These are phyloP conservation scores for Hyposmocoma kahamanoa DNA, from an alignment of 1,140 invertebrate species.

Conservation along the genomic window DNA sequence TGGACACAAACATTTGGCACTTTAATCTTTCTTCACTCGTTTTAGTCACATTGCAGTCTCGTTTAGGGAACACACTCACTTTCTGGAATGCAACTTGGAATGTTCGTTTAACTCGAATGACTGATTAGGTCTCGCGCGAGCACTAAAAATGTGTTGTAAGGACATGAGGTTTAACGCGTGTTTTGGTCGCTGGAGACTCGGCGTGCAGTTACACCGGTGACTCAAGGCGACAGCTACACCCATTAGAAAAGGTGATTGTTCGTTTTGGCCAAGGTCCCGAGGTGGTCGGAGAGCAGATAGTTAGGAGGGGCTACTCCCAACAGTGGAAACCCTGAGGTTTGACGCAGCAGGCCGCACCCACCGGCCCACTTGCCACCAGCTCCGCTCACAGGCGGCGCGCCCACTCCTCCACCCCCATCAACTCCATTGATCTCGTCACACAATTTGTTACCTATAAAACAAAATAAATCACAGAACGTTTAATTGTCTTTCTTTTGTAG, in stretches of 20 bases:
- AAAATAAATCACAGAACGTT: too few relatives aligned
- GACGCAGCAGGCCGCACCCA: conserved; percentile 59
- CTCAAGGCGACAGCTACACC: conserved; percentile 23
- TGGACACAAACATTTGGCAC: conserved; percentile 36
- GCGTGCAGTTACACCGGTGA: neutral
- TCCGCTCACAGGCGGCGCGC: conserved; percentile 37
- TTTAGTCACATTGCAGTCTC: conserved; percentile 5
- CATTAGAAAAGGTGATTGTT: conserved; percentile 72
- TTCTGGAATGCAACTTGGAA: conserved; percentile 19
- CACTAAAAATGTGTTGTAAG: too few relatives aligned
- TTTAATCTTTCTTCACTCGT: conserved; percentile 10
- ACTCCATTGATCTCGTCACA: conserved; percentile 57
- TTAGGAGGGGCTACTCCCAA: conserved; percentile 62
- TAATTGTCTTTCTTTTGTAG: too few relatives aligned
- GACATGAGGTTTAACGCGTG: too few relatives aligned
- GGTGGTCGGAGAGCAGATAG: conserved; percentile 63
- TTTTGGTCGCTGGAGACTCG: neutral
- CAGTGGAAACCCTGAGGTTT: conserved; percentile 61
- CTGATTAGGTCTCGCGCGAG: too few relatives aligned
- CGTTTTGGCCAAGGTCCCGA: conserved; percentile 62
- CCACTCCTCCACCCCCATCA: conserved; percentile 32
- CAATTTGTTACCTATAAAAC: conserved; percentile 52
- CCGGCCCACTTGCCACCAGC: conserved; percentile 55
- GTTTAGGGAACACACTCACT: conserved; percentile 6
- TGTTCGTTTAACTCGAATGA: neutral